Evolutionary conservation across 2,888 invertebrate species (phyloP).

Genomic region (Isotomurus palustris): DNA sequence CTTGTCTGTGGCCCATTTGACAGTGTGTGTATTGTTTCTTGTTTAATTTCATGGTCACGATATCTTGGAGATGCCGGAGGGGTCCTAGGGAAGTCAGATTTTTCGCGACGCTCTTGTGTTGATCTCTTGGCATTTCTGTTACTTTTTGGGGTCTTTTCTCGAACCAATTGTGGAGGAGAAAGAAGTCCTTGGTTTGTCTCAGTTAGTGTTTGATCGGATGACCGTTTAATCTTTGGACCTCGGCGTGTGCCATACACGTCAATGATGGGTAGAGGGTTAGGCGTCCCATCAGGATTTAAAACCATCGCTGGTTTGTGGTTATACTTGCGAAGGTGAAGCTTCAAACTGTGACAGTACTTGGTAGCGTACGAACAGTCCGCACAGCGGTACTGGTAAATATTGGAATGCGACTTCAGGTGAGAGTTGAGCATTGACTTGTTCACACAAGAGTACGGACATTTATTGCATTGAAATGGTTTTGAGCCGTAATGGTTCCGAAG

Average conservation of each 20-base stretch:
- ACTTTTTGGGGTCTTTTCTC: conserved; percentile 15
- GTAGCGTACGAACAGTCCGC: conserved; percentile 91
- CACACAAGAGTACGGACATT: conserved; percentile 87
- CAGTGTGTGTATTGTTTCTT: too few species aligned
- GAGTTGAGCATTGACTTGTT: conserved; percentile 99
- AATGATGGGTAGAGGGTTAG: conserved; percentile 80
- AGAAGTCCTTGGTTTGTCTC: conserved; percentile 3
- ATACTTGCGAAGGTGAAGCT: conserved; percentile 89
- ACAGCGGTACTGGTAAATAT: conserved; percentile 88
- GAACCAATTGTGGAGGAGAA: background rate
- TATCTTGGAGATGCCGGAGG: background rate
- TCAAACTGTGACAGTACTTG: conserved; percentile 96
- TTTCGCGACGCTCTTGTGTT: background rate
- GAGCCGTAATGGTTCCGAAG: conserved; percentile 88
- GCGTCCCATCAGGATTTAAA: conserved; percentile 74
- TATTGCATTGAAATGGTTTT: conserved; percentile 90
- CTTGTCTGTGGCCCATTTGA: too few species aligned
- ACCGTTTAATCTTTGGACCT: conserved; percentile 54
- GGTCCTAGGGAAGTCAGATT: background rate
- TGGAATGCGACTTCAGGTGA: conserved; percentile 54
- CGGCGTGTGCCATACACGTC: conserved; percentile 86
- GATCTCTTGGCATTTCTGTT: background rate
- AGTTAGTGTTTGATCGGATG: conserved; percentile 27
- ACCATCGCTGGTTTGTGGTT: conserved; percentile 83
- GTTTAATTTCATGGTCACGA: background rate